Percentiles rank a stretch among this genome's conserved stretches.
phyloP scores from a whole-genome alignment of 2,888 invertebrate genomes.

The Ptychoptera contaminata region DNA sequence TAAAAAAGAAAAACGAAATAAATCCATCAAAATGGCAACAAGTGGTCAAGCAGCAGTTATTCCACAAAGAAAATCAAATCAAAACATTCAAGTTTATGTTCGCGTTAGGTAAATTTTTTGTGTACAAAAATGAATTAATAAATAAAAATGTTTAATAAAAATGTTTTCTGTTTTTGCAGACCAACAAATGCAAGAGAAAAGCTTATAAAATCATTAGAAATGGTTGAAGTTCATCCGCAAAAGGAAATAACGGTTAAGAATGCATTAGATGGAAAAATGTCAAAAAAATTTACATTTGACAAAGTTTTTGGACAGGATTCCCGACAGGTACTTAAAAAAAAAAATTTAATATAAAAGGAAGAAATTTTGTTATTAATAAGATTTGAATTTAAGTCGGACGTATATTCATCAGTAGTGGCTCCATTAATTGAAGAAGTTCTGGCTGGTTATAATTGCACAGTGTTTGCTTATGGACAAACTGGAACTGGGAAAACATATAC shows the following conservation, averaged over 20 bases:
- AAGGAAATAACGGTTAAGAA: slow-evolving; percentile 52
- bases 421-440: slow-evolving; percentile 87
- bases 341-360: neutral
- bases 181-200: slow-evolving; percentile 62
- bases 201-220: slow-evolving; percentile 45
- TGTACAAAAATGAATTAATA: neutral
- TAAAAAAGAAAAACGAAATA: no score
- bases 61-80: slow-evolving; percentile 41
- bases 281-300: slow-evolving; percentile 73
- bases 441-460: slow-evolving; percentile 92
- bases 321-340: slow-evolving; percentile 46
- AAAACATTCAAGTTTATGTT: slow-evolving; percentile 79
- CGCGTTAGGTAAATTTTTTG: slow-evolving; percentile 52
- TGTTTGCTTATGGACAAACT: slow-evolving; percentile 92
- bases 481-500: slow-evolving; percentile 95
- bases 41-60: no score
- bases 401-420: slow-evolving; percentile 75
- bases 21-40: no score
- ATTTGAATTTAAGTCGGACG: slow-evolving; percentile 47
- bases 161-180: slow-evolving; percentile 34
- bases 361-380: neutral
- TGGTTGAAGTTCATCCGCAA: slow-evolving; percentile 49
- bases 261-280: slow-evolving; percentile 41
- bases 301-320: slow-evolving; percentile 67
- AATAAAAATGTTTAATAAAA: slow-evolving; percentile 1